phyloP scores from a whole-genome alignment of 2,888 invertebrate genomes.

The Dimorphilus gyrociliatus region DNA sequence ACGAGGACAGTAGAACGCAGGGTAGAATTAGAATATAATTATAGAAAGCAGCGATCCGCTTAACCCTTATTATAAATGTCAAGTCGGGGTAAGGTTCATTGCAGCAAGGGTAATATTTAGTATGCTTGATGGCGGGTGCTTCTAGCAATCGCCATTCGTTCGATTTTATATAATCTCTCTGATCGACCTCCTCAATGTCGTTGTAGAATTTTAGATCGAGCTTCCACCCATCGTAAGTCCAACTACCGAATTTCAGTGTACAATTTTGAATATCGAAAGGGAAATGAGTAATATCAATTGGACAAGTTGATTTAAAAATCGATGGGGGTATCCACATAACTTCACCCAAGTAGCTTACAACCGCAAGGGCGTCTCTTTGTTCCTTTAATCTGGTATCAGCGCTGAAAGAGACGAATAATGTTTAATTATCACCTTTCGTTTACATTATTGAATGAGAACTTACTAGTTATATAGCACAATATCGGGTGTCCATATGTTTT shows the following conservation, averaged over 20 bases:
- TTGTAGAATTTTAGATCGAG: conserved; percentile 11
- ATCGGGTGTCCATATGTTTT: conserved; percentile 14
- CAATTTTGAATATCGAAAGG: conserved; percentile 36
- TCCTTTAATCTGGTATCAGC: conserved; percentile 33
- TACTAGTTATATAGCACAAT: conserved; percentile 16
- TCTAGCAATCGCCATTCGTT: conserved; percentile 34
- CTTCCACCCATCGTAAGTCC: conserved; percentile 30
- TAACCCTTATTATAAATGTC: conserved; percentile 25
- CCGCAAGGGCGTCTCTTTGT: conserved; percentile 27
- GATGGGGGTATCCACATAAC: conserved; percentile 27
- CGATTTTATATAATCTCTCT: conserved; percentile 16
- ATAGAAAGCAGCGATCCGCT: too few species aligned
- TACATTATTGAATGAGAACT: too few species aligned
- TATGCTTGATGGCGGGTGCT: conserved; percentile 22
- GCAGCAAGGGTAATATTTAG: conserved; percentile 27
- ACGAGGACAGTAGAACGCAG: conserved; percentile 36
- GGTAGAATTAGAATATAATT: conserved; percentile 37
- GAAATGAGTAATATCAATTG: conserved; percentile 32
- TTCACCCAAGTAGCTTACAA: conserved; percentile 17
- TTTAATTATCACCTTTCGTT: too few species aligned
- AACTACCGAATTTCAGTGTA: conserved; percentile 34
- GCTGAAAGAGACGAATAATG: conserved; percentile 17
- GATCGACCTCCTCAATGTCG: conserved; percentile 7
- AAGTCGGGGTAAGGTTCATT: conserved; percentile 29
- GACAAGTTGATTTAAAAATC: conserved; percentile 33